Conservation (phyloP, 2,888 invertebrate species). For the Thyatira batis region DNA sequence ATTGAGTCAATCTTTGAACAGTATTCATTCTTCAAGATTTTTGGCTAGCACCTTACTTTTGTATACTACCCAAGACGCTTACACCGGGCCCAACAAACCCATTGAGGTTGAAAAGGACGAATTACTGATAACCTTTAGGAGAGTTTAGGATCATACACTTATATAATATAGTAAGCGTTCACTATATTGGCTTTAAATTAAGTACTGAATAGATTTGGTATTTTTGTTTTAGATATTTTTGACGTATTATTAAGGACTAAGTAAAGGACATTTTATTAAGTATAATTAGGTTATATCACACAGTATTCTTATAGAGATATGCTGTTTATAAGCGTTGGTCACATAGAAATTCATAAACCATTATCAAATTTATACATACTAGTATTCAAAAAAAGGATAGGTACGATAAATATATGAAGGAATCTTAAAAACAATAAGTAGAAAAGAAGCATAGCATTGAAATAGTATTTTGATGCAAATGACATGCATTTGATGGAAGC, state of each 20-base stretch:
- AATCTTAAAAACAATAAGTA: conserved; percentile 21
- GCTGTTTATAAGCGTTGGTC: conserved; percentile 79
- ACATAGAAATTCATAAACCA: conserved; percentile 62
- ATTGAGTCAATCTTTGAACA: conserved; percentile 17
- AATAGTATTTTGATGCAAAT: conserved; percentile 44
- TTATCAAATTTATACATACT: conserved; percentile 31
- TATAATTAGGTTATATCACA: conserved; percentile 80
- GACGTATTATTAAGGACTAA: conserved; percentile 62
- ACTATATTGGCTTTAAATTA: conserved; percentile 67
- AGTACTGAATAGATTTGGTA: conserved; percentile 78
- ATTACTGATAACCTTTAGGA: conserved; percentile 56
- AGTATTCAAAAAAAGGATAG: conserved; percentile 29
- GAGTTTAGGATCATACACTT: conserved; percentile 53
- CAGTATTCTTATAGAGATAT: conserved; percentile 79
- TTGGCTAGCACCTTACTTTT: conserved; percentile 6
- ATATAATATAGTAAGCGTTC: conserved; percentile 61
- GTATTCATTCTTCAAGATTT: background rate
- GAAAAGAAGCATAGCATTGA: conserved; percentile 20
- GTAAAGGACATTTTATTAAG: conserved; percentile 68
- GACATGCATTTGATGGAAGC: conserved; percentile 55
- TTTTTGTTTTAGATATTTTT: conserved; percentile 49
- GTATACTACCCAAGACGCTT: conserved; percentile 12
- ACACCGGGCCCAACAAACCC: conserved; percentile 10
- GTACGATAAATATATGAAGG: conserved; percentile 35
- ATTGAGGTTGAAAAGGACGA: conserved; percentile 47